Percentiles rank a stretch among this genome's conserved stretches.
Conservation (phyloP, 2,888 invertebrate species). For the Pollenia labialis region DNA sequence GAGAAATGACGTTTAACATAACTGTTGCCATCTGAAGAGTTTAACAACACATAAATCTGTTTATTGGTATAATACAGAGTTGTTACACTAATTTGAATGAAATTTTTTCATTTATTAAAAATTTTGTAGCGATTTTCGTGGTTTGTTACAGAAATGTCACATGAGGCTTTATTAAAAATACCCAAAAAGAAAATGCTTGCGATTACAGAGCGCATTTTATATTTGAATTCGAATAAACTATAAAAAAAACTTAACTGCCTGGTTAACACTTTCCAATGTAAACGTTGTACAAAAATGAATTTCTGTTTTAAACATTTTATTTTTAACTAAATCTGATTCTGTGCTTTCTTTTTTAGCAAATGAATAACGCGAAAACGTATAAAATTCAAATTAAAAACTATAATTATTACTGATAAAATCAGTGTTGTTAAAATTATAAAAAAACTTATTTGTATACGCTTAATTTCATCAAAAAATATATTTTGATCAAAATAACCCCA, state of each 20-base stretch:
- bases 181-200: not conserved
- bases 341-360: slow-evolving; percentile 45
- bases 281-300: not conserved
- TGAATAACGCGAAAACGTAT: slow-evolving; percentile 32
- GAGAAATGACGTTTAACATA: too few species aligned
- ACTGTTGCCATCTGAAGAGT: too few species aligned
- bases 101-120: too few species aligned
- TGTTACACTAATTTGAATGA: too few species aligned
- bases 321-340: slow-evolving; percentile 10
- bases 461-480: slow-evolving; percentile 67
- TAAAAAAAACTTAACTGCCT: not conserved
- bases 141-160: too few species aligned
- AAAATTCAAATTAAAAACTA: slow-evolving; percentile 46
- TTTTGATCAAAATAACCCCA: slow-evolving; percentile 54
- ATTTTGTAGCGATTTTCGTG: too few species aligned
- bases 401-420: slow-evolving; percentile 1
- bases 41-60: too few species aligned
- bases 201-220: too few species aligned
- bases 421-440: slow-evolving; percentile 39
- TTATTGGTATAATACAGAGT: too few species aligned
- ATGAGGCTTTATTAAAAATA: not conserved
- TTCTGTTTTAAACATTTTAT: not conserved
- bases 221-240: too few species aligned
- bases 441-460: slow-evolving; percentile 37
- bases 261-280: too few species aligned